Conservation (phyloP, 2,113 vertebrate genomes). For the Ceyx melanurus region DNA sequence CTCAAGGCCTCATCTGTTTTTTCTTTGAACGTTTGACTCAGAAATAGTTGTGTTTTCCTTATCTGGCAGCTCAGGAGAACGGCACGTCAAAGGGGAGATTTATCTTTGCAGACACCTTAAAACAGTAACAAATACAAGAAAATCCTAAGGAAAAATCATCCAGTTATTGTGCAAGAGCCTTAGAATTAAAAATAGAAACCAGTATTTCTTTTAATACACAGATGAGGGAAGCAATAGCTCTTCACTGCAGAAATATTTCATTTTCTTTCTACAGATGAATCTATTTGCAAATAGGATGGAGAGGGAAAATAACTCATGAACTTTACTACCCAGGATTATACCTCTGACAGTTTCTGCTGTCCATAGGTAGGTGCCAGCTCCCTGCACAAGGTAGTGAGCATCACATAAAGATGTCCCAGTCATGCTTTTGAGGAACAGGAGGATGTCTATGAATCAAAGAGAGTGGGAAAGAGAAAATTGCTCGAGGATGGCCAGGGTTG, state of each 20-base stretch:
- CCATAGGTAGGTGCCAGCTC: not conserved
- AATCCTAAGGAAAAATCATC: not conserved
- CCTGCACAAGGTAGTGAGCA: not conserved
- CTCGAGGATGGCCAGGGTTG: not conserved
- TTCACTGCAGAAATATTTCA: not conserved
- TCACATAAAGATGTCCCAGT: not conserved
- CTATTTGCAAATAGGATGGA: not conserved
- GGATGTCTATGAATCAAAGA: not conserved
- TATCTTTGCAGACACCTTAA: not conserved
- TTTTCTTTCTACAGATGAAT: not conserved
- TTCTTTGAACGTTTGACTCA: not conserved
- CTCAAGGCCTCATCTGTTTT: not conserved
- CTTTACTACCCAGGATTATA: not conserved
- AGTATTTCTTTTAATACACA: not conserved
- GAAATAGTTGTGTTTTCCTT: not conserved
- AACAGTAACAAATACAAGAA: not conserved
- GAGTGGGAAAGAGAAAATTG: not conserved
- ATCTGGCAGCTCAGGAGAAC: not conserved
- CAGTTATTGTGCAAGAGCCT: not conserved
- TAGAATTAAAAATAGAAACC: fast-evolving
- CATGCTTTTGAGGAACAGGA: not conserved
- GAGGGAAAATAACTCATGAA: not conserved
- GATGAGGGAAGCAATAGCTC: not conserved
- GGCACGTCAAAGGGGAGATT: not conserved
- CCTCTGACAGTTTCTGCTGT: not conserved